phyloP scores from a whole-genome alignment of 2,113 vertebrate species.

The Hippocampus zosterae region DNA sequence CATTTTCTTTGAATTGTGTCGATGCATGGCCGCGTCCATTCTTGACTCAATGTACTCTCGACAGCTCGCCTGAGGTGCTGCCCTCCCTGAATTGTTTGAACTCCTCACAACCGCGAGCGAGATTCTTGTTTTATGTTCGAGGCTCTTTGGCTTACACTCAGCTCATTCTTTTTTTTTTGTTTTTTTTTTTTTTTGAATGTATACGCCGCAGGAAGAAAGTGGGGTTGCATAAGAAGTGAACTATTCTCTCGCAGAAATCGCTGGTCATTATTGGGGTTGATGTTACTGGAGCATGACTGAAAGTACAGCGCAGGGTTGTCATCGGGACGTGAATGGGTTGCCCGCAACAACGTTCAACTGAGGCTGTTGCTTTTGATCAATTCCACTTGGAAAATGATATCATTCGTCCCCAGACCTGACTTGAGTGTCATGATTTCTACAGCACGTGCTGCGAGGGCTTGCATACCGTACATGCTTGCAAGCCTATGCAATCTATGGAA shows the following conservation, averaged over 20 bases:
- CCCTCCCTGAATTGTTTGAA: slow-evolving; percentile 26
- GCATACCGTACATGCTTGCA: too few species aligned
- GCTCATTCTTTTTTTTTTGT: not conserved
- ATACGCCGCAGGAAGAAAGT: not conserved
- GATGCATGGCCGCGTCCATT: slow-evolving; percentile 4
- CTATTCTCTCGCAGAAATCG: not conserved
- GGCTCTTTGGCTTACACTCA: slow-evolving; percentile 10
- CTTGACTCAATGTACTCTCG: not conserved
- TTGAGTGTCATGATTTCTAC: too few species aligned
- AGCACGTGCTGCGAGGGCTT: too few species aligned
- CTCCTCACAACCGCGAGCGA: not conserved
- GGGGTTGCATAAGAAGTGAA: slow-evolving; percentile 37
- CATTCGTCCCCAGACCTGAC: too few species aligned
- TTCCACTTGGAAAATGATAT: too few species aligned
- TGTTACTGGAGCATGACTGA: slow-evolving; percentile 21
- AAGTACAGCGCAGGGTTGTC: slow-evolving; percentile 6
- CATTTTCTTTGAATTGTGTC: slow-evolving; percentile 3
- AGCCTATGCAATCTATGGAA: too few species aligned
- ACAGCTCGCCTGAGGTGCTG: slow-evolving; percentile 5
- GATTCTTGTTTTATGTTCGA: not conserved
- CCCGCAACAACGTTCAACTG: not conserved
- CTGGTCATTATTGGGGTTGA: slow-evolving; percentile 43
- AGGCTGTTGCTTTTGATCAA: not conserved
- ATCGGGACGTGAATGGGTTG: slow-evolving; percentile 8
- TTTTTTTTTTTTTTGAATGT: not conserved